A percentile compares a stretch with the other conserved stretches of the same genome.
Conservation (phyloP, 2,113 vertebrate genomes). For the Cephalopholis sonnerati region DNA sequence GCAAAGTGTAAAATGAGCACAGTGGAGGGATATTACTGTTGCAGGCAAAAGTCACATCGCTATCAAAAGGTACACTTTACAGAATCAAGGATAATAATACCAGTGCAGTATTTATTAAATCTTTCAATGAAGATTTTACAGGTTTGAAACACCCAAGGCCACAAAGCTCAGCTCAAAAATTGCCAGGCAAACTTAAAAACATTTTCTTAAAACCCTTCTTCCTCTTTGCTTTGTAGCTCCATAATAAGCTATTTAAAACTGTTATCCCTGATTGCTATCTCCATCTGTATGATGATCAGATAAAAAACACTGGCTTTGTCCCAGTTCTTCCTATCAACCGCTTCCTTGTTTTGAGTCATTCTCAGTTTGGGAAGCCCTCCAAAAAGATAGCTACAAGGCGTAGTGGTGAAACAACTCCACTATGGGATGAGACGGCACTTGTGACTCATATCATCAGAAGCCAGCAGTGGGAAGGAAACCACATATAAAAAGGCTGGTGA, state of each 20-base stretch:
- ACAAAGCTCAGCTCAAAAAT: not conserved
- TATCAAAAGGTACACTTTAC: not conserved
- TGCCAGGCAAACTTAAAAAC: not conserved
- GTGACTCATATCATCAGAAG: constrained; percentile 57
- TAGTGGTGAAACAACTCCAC: constrained; percentile 43
- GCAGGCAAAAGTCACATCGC: not conserved
- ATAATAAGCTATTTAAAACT: too few relatives aligned
- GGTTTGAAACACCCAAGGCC: not conserved
- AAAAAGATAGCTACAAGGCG: constrained; percentile 34
- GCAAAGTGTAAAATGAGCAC: constrained; percentile 17
- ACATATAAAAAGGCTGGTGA: constrained; percentile 11
- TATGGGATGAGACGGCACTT: constrained; percentile 35
- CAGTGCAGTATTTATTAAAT: not conserved
- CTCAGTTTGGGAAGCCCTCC: constrained; percentile 51
- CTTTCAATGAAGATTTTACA: not conserved
- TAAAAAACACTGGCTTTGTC: constrained; percentile 23
- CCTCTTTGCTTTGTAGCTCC: not conserved
- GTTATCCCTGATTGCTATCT: not conserved
- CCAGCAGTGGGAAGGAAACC: constrained; percentile 45
- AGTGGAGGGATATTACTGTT: not conserved
- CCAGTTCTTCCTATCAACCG: constrained; percentile 28
- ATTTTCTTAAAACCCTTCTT: too few relatives aligned
- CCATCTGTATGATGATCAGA: not conserved
- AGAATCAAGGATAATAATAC: not conserved
- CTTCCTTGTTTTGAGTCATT: constrained; percentile 49